Conservation (phyloP, 2,113 vertebrate species). For the Oncorhynchus mykiss region DNA sequence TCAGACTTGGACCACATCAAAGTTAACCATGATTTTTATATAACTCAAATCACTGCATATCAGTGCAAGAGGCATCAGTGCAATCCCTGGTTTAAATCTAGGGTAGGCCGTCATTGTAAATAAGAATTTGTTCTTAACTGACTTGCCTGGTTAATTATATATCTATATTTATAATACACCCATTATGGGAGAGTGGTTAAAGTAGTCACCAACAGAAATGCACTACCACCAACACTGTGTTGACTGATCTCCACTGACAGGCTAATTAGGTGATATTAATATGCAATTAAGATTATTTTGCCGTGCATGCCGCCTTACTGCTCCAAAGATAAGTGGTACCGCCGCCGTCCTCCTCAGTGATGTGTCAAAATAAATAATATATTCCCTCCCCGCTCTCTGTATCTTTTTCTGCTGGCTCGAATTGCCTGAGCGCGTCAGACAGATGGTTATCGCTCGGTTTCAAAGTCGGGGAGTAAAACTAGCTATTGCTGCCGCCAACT, state of each 20-base stretch:
- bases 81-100: too few species aligned
- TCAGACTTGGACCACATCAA: neutral
- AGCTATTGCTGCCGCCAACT: slow-evolving; percentile 64
- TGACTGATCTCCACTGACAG: slow-evolving; percentile 50
- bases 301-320: slow-evolving; percentile 27
- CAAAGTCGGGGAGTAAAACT: slow-evolving; percentile 68
- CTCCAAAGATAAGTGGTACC: slow-evolving; percentile 43
- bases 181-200: slow-evolving; percentile 46
- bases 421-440: slow-evolving; percentile 62
- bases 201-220: slow-evolving; percentile 39
- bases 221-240: slow-evolving; percentile 42
- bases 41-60: too few species aligned
- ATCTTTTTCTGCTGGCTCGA: slow-evolving; percentile 46
- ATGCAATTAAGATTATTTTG: slow-evolving; percentile 54
- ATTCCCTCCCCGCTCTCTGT: slow-evolving; percentile 19
- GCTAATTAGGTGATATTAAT: slow-evolving; percentile 65
- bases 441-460: slow-evolving; percentile 68
- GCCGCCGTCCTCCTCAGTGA: slow-evolving; percentile 30
- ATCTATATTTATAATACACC: neutral
- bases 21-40: neutral
- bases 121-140: too few species aligned
- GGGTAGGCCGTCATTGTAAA: too few species aligned
- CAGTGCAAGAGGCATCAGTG: too few species aligned
- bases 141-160: too few species aligned
- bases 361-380: slow-evolving; percentile 45